Conservation (phyloP, 2,797 vertebrate genomes). For the Dipus sagitta region DNA sequence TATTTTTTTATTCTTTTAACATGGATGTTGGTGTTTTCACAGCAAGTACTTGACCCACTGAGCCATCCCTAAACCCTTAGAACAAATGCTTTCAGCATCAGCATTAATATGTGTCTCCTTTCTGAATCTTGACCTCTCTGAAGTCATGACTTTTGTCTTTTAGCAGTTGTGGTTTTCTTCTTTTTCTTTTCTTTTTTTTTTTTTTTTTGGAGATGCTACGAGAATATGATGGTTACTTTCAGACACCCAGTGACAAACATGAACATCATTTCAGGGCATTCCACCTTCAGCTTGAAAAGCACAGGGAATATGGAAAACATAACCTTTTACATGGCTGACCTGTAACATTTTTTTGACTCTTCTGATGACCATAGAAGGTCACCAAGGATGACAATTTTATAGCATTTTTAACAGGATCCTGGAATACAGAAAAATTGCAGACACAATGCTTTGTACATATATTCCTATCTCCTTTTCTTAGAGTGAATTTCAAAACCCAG, state of each 20-base stretch:
- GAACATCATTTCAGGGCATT: not conserved
- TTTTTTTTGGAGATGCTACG: not conserved
- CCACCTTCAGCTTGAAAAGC: not conserved
- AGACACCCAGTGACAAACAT: not conserved
- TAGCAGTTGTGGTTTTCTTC: not conserved
- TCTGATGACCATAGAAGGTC: not conserved
- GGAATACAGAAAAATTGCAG: not conserved
- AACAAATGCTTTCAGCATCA: conserved; percentile 5
- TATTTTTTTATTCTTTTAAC: no score
- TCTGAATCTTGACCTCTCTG: not conserved
- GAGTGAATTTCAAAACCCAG: not conserved
- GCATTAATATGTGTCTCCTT: not conserved
- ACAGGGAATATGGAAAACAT: not conserved
- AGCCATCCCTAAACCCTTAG: no score
- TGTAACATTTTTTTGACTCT: not conserved
- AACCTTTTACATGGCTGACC: not conserved
- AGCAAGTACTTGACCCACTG: no score
- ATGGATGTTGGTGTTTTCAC: no score
- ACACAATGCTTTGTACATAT: not conserved
- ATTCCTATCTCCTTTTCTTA: not conserved
- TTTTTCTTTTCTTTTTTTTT: not conserved
- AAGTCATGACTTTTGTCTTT: conserved; percentile 29
- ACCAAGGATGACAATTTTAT: not conserved
- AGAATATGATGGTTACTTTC: not conserved
- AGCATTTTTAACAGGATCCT: not conserved